Conservation (phyloP, 2,113 vertebrate genomes). For the Paraplagusia blochii region DNA sequence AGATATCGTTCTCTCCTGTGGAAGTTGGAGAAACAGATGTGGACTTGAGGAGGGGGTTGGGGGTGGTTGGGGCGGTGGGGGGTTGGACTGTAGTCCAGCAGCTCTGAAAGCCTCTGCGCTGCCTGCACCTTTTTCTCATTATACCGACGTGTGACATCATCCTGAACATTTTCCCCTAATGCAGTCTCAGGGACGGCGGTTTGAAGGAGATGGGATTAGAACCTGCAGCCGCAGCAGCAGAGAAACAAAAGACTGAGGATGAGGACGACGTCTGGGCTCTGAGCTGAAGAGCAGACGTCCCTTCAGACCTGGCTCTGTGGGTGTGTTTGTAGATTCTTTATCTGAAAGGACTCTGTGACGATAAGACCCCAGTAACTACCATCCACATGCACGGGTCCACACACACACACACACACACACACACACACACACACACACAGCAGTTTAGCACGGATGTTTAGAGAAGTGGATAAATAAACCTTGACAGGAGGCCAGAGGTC, state of each 20-base stretch:
- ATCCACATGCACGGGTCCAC: slow-evolving; percentile 9
- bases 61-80: slow-evolving; percentile 69
- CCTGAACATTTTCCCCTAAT: slow-evolving; percentile 20
- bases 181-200: background rate
- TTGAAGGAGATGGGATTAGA: background rate
- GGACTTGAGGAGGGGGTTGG: slow-evolving; percentile 72
- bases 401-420: background rate
- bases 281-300: too few relatives aligned
- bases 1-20: slow-evolving; percentile 59
- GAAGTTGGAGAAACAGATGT: slow-evolving; percentile 69
- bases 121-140: slow-evolving; percentile 69
- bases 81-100: slow-evolving; percentile 43
- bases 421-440: background rate
- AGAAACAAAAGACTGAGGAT: slow-evolving; percentile 8
- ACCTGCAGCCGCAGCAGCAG: background rate
- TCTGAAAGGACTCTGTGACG: background rate
- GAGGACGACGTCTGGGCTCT: background rate
- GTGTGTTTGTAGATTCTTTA: too few relatives aligned
- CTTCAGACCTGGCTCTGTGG: too few relatives aligned
- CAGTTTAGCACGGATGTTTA: slow-evolving; percentile 49
- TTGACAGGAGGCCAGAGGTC: slow-evolving; percentile 42
- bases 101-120: slow-evolving; percentile 44
- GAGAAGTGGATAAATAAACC: slow-evolving; percentile 44
- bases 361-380: background rate
- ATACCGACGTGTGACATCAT: slow-evolving; percentile 48